Conservation (phyloP, 2,888 invertebrate genomes). For the Polydrusus pterygomalis region DNA sequence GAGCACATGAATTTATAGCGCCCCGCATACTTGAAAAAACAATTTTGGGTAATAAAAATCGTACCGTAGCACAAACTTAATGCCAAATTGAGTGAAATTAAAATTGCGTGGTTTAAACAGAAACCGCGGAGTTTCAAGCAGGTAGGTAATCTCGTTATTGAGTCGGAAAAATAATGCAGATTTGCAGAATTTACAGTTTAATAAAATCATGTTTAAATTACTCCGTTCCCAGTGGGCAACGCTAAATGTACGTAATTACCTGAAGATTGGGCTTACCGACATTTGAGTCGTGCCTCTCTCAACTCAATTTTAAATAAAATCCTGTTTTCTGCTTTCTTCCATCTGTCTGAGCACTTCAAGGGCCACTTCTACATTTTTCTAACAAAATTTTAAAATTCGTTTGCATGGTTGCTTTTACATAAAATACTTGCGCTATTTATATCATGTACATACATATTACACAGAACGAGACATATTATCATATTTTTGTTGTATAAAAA, state of each 20-base stretch:
- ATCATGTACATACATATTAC: too few species aligned
- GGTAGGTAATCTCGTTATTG: conserved; percentile 63
- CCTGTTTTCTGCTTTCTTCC: conserved; percentile 41
- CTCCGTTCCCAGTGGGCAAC: conserved; percentile 58
- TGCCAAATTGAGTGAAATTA: conserved; percentile 53
- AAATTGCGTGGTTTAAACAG: conserved; percentile 53
- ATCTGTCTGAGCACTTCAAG: conserved; percentile 40
- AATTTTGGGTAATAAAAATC: conserved; percentile 17
- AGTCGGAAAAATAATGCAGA: conserved; percentile 63
- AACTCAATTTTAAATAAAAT: conserved; percentile 51
- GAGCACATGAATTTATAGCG: too few species aligned
- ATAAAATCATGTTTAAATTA: conserved; percentile 64
- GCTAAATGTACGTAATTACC: conserved; percentile 64
- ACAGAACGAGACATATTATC: too few species aligned
- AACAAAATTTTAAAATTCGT: conserved; percentile 3
- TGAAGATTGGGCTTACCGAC: conserved; percentile 60
- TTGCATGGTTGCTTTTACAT: neutral
- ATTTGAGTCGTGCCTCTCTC: conserved; percentile 45
- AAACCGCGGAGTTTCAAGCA: conserved; percentile 50
- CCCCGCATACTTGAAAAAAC: too few species aligned
- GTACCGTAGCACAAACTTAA: conserved; percentile 40
- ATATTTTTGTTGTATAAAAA: too few species aligned
- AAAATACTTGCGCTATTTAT: too few species aligned
- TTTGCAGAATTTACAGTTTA: conserved; percentile 64
- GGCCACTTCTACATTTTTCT: conserved; percentile 21